A percentile compares a stretch with the other conserved stretches of the same genome.
phyloP scores from a whole-genome alignment of 2,888 invertebrate genomes.

The Punctoribates punctum region DNA sequence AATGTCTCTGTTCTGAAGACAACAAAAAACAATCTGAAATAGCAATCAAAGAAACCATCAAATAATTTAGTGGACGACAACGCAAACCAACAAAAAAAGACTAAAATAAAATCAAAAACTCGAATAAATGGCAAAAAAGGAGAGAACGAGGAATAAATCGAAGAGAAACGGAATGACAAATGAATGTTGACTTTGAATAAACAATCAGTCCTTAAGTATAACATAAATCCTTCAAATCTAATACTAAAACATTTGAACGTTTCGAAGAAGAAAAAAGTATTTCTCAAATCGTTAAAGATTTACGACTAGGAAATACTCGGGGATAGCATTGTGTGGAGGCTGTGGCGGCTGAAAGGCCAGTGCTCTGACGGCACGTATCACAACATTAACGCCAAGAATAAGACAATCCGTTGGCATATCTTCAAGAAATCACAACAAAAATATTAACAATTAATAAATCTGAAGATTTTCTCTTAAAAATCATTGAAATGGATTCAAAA shows the following conservation, averaged over 20 bases:
- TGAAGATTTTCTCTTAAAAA: too few species aligned
- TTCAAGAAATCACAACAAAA: too few species aligned
- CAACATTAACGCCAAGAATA: not conserved
- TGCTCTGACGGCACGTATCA: not conserved
- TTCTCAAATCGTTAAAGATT: conserved; percentile 9
- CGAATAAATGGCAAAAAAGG: not conserved
- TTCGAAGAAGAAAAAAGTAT: not conserved
- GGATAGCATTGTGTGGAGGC: not conserved
- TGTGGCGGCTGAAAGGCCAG: not conserved
- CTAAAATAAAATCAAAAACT: not conserved
- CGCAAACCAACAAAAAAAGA: too few species aligned
- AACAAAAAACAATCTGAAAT: too few species aligned
- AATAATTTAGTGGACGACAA: not conserved
- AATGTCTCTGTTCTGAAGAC: too few species aligned
- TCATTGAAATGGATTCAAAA: too few species aligned
- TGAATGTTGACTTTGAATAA: conserved; percentile 13
- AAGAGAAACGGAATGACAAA: conserved; percentile 11
- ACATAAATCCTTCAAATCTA: conserved; percentile 7
- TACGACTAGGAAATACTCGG: conserved; percentile 8
- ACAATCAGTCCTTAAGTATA: conserved; percentile 2
- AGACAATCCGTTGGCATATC: not conserved
- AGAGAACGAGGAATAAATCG: not conserved
- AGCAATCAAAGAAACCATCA: not conserved
- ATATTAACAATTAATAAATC: too few species aligned
- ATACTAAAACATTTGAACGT: not conserved